Base-by-base conservation (phyloP, 2,113 vertebrate species). In the Gobius niger region DNA sequence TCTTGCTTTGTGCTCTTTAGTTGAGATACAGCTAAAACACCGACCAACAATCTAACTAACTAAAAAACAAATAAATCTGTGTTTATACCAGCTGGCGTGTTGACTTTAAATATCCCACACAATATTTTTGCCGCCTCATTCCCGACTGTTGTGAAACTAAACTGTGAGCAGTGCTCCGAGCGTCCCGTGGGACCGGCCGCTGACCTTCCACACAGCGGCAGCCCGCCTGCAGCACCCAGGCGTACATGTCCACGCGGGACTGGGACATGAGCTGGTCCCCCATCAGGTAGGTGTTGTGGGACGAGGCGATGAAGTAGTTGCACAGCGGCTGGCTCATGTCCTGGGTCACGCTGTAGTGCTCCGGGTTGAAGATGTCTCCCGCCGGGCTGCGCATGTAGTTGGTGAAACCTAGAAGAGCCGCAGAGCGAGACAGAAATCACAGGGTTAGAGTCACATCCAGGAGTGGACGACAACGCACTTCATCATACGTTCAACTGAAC, bases 241-340 rank as follows among this genome's bases (percentile, higher is more conserved):
- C 93, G 0, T 99, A 99, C 98, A 99, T 99, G 90, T 99, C 97
- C 47, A 94, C 96, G 51, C 97, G 91, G 7, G 97, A 99, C 91
- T 99, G 98, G 52, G 98, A 99, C 94, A 96, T 96, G 79, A 99
- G 94, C 87, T 99, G 98, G 92, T 99, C 98, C 0, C 98, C 98
- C 93, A 92, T 95, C 89, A 99, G 94, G 93, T 99, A 99, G 78
- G 98, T 99, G 91, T 99, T 99, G 88, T 99, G 98, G 61, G 98
- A 99, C 0, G 98, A 98, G 76, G 97, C 94, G 73, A 99, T 97
- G 86, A 96, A 99, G 73, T 99, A 99, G 85, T 96, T 93, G 78
- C 94, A 97, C 74, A 99, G 86, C 0, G 97, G 95, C 61, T 81
- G 94, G 0, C 82, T 94, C 98, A 99, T 98, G 84, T 99, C 96